These are phyloP conservation scores for Clivina fossor DNA, from an alignment of 2,888 invertebrate genomes.

Conservation along the genomic window DNA sequence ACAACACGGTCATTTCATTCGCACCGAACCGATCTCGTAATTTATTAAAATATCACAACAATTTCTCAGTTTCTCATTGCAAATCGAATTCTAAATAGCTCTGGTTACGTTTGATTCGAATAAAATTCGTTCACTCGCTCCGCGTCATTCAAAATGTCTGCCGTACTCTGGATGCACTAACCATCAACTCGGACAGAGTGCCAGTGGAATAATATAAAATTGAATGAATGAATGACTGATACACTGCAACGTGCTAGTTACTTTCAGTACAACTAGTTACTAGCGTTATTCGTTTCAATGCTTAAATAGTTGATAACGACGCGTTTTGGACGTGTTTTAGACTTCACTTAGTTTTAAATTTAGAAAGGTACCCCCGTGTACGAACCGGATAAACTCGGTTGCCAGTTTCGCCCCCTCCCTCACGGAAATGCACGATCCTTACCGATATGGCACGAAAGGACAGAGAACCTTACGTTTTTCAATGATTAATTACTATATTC, in stretches of 20 bases:
- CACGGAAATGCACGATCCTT: conserved; percentile 10
- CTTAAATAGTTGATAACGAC: conserved; percentile 15
- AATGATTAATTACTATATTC: conserved; percentile 26
- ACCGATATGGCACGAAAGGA: conserved; percentile 9
- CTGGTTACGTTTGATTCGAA: background rate
- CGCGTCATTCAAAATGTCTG: no score
- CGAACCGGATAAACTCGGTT: conserved; percentile 39
- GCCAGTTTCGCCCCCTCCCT: conserved; percentile 30
- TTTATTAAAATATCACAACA: no score
- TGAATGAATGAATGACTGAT: no score
- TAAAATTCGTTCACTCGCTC: no score
- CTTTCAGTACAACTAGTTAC: no score
- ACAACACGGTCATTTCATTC: no score
- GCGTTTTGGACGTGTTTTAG: conserved; percentile 1
- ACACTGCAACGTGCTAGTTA: no score
- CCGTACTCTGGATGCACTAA: no score
- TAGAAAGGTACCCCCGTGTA: conserved; percentile 48
- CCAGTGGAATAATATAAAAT: no score
- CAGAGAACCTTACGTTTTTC: background rate
- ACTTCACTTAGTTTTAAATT: conserved; percentile 48
- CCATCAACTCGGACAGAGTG: no score
- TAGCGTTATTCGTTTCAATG: no score
- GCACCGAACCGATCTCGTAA: no score
- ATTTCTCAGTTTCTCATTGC: background rate
- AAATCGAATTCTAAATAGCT: conserved; percentile 1